A percentile compares a stretch with the other conserved stretches of the same genome.
Conservation (phyloP, 2,113 vertebrate genomes). For the Diphyllodes magnificus region DNA sequence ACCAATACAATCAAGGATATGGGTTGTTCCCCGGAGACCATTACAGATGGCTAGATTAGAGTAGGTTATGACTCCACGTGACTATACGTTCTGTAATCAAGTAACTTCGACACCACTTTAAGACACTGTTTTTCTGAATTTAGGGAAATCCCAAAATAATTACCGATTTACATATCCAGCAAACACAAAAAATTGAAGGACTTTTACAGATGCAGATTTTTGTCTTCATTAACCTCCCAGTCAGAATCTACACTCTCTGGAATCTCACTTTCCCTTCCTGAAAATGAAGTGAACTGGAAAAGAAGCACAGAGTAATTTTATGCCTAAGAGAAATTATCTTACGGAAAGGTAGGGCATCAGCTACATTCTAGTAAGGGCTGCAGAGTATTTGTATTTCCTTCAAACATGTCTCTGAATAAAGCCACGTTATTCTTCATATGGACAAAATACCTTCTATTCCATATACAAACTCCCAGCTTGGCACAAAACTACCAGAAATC, state of each 20-base stretch:
- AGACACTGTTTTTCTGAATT: background rate
- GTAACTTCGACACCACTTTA: background rate
- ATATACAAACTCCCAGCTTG: background rate
- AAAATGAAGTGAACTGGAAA: background rate
- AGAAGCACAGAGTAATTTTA: background rate
- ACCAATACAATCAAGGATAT: background rate
- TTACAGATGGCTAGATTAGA: background rate
- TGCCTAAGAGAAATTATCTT: background rate
- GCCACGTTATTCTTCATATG: rapidly evolving
- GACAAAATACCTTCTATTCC: background rate
- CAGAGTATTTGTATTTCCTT: background rate
- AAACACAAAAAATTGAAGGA: background rate
- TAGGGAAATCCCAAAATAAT: background rate
- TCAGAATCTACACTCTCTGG: background rate
- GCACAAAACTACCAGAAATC: background rate
- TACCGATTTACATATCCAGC: background rate
- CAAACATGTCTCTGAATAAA: background rate
- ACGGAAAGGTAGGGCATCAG: background rate
- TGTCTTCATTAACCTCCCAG: background rate
- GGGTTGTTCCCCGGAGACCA: background rate
- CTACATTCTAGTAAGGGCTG: background rate
- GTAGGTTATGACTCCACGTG: background rate
- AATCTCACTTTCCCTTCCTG: background rate
- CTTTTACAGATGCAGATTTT: background rate
- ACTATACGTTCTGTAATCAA: background rate